Conservation (phyloP, 1,140 invertebrate species). For the Galleria mellonella region DNA sequence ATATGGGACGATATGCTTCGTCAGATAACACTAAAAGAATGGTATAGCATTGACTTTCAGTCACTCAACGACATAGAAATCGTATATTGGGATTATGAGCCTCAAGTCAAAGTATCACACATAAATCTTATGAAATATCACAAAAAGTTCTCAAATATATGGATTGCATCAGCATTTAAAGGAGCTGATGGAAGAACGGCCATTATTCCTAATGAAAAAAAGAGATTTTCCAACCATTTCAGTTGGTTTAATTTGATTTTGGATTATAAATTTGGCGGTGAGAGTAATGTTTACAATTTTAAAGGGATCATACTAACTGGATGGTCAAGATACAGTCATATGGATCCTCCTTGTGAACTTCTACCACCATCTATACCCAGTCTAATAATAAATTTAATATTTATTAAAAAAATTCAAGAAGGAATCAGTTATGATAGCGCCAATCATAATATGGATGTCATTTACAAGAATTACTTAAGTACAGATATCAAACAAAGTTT, state of each 20-base stretch:
- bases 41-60: conserved; percentile 77
- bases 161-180: conserved; percentile 95
- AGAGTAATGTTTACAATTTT: conserved; percentile 30
- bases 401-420: conserved; percentile 29
- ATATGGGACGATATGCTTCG: conserved; percentile 98
- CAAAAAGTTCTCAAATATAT: conserved; percentile 79
- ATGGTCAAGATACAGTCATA: conserved; percentile 92
- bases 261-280: conserved; percentile 45
- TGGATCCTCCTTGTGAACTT: conserved; percentile 93
- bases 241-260: conserved; percentile 39
- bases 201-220: conserved; percentile 75
- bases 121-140: conserved; percentile 36
- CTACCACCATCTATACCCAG: conserved; percentile 90
- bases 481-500: too few species aligned
- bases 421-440: neutral
- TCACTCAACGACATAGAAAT: conserved; percentile 84
- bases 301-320: conserved; percentile 81
- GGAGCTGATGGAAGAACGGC: conserved; percentile 89
- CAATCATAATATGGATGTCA: too few species aligned
- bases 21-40: conserved; percentile 79
- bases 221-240: conserved; percentile 46
- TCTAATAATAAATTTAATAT: conserved; percentile 72
- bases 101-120: conserved; percentile 23
- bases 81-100: conserved; percentile 89
- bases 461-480: too few species aligned